A percentile compares a stretch with the other conserved stretches of the same genome.
Conservation (phyloP, 2,888 invertebrate species). For the Brachyptera putata region DNA sequence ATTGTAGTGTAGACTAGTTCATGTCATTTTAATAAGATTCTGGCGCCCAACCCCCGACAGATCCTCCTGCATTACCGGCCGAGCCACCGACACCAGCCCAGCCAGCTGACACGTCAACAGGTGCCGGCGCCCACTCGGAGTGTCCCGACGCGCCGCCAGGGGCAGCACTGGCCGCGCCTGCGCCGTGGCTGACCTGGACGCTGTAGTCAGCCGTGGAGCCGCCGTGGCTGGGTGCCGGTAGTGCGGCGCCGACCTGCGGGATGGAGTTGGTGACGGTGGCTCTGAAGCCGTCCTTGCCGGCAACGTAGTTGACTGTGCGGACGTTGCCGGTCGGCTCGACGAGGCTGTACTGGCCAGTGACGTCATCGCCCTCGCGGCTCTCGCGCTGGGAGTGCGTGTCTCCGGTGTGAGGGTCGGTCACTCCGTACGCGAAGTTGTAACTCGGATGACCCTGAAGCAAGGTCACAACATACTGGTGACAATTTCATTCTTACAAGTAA, state of each 20-base stretch:
- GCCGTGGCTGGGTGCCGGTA: background rate
- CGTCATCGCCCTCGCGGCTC: conserved; percentile 1
- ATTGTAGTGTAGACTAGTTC: too few species aligned
- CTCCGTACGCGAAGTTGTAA: background rate
- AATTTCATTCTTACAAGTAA: too few species aligned
- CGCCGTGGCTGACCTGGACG: background rate
- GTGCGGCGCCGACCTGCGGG: background rate
- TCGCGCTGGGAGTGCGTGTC: background rate
- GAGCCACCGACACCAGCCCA: background rate
- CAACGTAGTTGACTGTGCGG: background rate
- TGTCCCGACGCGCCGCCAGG: background rate
- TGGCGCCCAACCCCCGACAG: too few species aligned
- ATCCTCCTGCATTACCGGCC: background rate
- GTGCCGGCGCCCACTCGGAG: background rate
- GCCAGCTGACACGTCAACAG: background rate
- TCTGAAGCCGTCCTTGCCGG: background rate
- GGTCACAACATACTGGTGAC: too few species aligned
- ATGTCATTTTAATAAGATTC: too few species aligned
- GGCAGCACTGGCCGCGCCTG: background rate
- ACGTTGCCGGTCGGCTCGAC: conserved; percentile 7
- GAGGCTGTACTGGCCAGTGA: conserved; percentile 6
- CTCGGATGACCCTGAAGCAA: background rate
- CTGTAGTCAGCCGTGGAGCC: background rate
- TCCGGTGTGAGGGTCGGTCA: background rate
- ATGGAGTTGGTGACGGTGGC: conserved; percentile 5